A percentile compares a stretch with the other conserved stretches of the same genome.
These are phyloP conservation scores for Dicyrtomina minuta DNA, from an alignment of 2,888 invertebrate genomes.

Conservation along the genomic window DNA sequence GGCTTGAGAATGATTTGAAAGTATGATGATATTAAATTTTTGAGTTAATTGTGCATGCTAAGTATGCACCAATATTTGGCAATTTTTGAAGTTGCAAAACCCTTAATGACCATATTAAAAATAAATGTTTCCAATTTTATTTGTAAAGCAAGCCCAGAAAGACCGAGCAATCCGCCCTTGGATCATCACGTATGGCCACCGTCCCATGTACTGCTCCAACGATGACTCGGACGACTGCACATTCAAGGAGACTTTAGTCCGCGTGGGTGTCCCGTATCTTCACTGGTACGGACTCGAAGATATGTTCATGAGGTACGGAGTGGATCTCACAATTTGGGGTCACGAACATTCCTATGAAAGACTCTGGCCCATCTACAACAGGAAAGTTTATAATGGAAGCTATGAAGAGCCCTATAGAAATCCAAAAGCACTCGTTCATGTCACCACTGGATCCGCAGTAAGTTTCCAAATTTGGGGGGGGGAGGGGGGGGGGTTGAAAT, in stretches of 20 bases:
- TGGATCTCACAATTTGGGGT: conserved; percentile 93
- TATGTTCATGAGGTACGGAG: conserved; percentile 81
- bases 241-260: not conserved
- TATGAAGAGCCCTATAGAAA: conserved; percentile 68
- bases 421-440: conserved; percentile 84
- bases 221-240: not conserved
- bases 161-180: conserved; percentile 74
- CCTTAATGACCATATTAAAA: too few species aligned
- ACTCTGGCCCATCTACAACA: conserved; percentile 89
- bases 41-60: too few species aligned
- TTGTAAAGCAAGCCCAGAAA: conserved; percentile 65
- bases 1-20: conserved; percentile 80
- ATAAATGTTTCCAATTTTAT: too few species aligned
- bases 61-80: too few species aligned
- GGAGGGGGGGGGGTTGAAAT: too few species aligned
- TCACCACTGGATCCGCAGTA: conserved; percentile 80
- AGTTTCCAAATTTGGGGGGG: too few species aligned
- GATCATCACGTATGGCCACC: conserved; percentile 80
- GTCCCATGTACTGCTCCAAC: conserved; percentile 67
- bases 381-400: conserved; percentile 69
- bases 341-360: conserved; percentile 98
- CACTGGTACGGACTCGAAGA: conserved; percentile 72
- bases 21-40: too few species aligned
- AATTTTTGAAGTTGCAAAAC: too few species aligned
- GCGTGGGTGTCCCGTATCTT: too few species aligned